Percentiles rank a stretch among this genome's conserved stretches.
phyloP scores from a whole-genome alignment of 2,113 vertebrate species.

The Muscicapa adusta region DNA sequence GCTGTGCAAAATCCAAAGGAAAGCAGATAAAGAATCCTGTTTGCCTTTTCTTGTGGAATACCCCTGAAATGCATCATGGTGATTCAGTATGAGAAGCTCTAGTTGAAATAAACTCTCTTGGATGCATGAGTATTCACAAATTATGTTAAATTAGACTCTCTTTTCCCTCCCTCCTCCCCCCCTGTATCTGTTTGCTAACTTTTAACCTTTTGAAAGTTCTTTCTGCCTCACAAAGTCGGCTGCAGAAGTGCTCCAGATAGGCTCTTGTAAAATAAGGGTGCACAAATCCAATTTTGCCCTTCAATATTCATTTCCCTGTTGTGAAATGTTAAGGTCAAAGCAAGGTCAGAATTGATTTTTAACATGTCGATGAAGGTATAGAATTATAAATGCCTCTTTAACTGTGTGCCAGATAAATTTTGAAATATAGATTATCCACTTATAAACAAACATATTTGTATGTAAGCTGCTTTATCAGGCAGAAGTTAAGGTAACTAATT shows the following conservation, averaged over 20 bases:
- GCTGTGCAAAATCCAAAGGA: background rate
- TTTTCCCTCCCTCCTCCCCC: background rate
- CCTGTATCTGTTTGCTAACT: background rate
- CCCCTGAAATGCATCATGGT: fast-evolving
- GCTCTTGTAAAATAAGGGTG: background rate
- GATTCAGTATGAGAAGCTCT: background rate
- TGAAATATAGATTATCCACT: background rate
- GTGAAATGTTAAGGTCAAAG: background rate
- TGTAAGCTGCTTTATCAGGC: background rate
- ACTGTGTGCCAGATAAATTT: background rate
- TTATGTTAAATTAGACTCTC: background rate
- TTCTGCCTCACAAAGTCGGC: background rate
- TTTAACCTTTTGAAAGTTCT: background rate
- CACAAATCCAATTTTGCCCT: background rate
- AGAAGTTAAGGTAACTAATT: background rate
- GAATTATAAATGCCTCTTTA: background rate
- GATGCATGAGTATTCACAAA: background rate
- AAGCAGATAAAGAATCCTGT: background rate
- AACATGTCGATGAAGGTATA: background rate
- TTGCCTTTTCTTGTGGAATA: background rate
- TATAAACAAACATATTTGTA: fast-evolving
- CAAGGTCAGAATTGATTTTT: background rate
- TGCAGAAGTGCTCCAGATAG: background rate
- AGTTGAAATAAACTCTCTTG: background rate
- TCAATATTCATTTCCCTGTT: background rate